These are phyloP conservation scores for Polypedilum vanderplanki DNA, from an alignment of 1,140 invertebrate genomes.

Conservation along the genomic window DNA sequence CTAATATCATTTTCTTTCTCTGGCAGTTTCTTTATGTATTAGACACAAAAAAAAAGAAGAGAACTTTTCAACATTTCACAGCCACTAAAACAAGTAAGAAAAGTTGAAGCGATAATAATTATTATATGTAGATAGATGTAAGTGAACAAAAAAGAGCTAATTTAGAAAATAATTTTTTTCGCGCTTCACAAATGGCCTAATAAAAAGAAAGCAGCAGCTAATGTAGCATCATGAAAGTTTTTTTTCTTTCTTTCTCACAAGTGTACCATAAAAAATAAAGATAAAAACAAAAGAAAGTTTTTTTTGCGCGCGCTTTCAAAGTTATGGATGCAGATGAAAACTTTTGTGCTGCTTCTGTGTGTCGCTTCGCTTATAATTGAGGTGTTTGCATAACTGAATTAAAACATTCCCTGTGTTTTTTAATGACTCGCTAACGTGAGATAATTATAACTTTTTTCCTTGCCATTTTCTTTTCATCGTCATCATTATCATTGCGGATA, in stretches of 20 bases:
- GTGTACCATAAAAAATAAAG: not conserved
- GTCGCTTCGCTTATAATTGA: not conserved
- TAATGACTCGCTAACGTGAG: conserved; percentile 10
- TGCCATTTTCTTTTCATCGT: not conserved
- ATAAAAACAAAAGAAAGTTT: not conserved
- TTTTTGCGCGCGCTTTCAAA: not conserved
- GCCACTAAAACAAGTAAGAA: no score
- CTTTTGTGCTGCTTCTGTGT: not conserved
- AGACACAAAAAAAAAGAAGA: no score
- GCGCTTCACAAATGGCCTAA: conserved; percentile 10
- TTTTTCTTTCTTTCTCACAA: not conserved
- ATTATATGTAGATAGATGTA: not conserved
- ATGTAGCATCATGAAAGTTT: not conserved
- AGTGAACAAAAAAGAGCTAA: not conserved
- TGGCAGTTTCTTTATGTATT: no score
- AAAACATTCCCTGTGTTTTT: conserved; percentile 4
- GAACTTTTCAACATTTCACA: no score
- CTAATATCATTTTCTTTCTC: no score
- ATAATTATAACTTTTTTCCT: conserved; percentile 11
- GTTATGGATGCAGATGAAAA: conserved; percentile 12
- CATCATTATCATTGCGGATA: no score
- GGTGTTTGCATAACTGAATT: conserved; percentile 17
- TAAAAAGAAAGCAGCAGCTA: not conserved
- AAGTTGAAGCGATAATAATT: no score
- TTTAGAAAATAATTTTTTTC: not conserved